Evolutionary conservation across 2,888 invertebrate species (phyloP).

Genomic region (Metalampra italica): DNA sequence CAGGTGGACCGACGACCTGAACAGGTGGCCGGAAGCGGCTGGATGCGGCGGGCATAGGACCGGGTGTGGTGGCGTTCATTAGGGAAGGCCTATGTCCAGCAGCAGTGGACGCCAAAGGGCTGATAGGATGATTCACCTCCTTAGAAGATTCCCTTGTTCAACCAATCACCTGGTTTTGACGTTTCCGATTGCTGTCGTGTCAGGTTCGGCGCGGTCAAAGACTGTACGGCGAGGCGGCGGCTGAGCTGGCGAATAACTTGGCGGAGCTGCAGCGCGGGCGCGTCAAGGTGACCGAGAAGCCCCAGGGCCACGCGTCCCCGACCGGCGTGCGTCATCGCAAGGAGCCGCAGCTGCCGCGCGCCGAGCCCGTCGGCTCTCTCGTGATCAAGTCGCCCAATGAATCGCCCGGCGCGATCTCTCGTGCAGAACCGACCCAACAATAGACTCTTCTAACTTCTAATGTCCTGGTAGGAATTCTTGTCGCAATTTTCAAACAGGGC

Average conservation of each 20-base stretch:
- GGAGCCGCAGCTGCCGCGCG: conserved; percentile 44
- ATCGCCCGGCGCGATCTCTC: conserved; percentile 19
- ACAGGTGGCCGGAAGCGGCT: no score
- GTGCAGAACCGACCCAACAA: conserved; percentile 2
- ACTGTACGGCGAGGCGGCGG: conserved; percentile 59
- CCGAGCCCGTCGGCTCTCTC: conserved; percentile 35
- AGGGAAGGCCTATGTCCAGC: no score
- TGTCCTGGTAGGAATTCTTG: no score
- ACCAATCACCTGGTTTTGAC: no score
- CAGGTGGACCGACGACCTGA: no score
- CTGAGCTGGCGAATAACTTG: conserved; percentile 54
- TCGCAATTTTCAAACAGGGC: no score
- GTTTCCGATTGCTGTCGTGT: not conserved
- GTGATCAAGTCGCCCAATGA: conserved; percentile 37
- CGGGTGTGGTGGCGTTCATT: no score
- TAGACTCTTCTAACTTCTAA: no score
- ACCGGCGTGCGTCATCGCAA: conserved; percentile 46
- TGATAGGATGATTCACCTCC: no score
- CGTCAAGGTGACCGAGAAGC: conserved; percentile 43
- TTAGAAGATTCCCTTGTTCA: no score
- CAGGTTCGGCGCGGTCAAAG: conserved; percentile 56
- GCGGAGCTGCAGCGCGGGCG: conserved; percentile 53
- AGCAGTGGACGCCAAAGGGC: no score
- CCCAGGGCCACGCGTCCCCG: conserved; percentile 31
- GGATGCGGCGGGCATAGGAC: no score